These are phyloP conservation scores for Sebastes schlegelii DNA, from an alignment of 2,113 vertebrate genomes.

Conservation along the genomic window DNA sequence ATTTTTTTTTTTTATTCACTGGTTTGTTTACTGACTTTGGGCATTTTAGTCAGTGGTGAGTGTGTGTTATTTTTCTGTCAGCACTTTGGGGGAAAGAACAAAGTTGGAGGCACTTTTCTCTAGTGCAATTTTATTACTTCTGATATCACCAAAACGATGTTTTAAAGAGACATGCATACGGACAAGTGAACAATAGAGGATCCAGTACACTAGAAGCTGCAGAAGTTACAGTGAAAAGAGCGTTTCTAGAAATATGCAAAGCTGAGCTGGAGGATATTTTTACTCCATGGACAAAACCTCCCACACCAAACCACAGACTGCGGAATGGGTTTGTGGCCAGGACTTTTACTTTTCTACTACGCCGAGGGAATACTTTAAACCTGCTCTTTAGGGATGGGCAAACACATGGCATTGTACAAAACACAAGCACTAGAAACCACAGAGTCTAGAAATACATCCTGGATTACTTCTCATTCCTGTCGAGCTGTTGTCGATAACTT, in stretches of 20 bases:
- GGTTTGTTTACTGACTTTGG: conserved; percentile 32
- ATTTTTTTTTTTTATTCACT: conserved; percentile 15
- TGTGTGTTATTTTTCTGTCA: neutral
- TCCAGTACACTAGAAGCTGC: no score
- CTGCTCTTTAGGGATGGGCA: conserved; percentile 50
- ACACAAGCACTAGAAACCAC: conserved; percentile 63
- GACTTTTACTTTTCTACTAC: conserved; percentile 38
- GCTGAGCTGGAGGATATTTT: conserved; percentile 72
- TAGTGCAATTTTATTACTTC: neutral
- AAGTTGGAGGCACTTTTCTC: conserved; percentile 41
- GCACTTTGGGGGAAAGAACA: conserved; percentile 23
- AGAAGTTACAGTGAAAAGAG: neutral
- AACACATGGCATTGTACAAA: conserved; percentile 49
- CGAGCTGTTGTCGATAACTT: conserved; percentile 13
- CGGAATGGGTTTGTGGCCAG: conserved; percentile 54
- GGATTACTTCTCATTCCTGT: conserved; percentile 17
- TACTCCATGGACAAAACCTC: conserved; percentile 64
- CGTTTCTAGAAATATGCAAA: conserved; percentile 15
- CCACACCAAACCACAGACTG: conserved; percentile 70
- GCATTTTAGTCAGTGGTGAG: conserved; percentile 25
- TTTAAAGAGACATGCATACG: neutral
- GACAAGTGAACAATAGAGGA: no score
- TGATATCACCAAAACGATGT: neutral
- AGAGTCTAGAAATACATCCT: conserved; percentile 65
- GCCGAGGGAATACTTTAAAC: conserved; percentile 44